Evolutionary conservation across 1,140 invertebrate species (phyloP).

Genomic region (Pseudoatta argentina): DNA sequence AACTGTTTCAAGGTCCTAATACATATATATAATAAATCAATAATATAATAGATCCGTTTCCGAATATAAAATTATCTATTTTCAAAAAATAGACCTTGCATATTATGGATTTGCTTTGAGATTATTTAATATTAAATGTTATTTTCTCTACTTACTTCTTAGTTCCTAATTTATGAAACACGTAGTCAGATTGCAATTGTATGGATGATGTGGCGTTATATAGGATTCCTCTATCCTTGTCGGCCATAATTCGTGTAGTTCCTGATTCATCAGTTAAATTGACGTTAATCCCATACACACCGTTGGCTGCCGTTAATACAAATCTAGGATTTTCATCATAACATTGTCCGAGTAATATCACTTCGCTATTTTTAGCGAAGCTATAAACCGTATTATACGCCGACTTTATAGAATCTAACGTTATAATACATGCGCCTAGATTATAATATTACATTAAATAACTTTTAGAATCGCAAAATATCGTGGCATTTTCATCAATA

Average conservation of each 20-base stretch:
- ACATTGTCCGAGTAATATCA: slow-evolving; percentile 82
- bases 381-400: slow-evolving; percentile 78
- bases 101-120: not conserved
- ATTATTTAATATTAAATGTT: slow-evolving; percentile 7
- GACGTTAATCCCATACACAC: slow-evolving; percentile 75
- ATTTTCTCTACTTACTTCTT: slow-evolving; percentile 79
- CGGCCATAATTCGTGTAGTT: slow-evolving; percentile 78
- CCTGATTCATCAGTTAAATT: slow-evolving; percentile 82
- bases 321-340: slow-evolving; percentile 82
- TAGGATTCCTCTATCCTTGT: slow-evolving; percentile 76
- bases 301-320: slow-evolving; percentile 77
- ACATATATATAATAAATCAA: not conserved
- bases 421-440: slow-evolving; percentile 82
- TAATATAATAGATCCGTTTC: slow-evolving; percentile 4
- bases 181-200: slow-evolving; percentile 76
- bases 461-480: not conserved
- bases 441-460: slow-evolving; percentile 30
- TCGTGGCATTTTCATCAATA: not conserved
- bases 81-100: not conserved
- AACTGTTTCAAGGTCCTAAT: too few relatives aligned
- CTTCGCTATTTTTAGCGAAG: slow-evolving; percentile 75
- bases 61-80: not conserved
- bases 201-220: slow-evolving; percentile 80
- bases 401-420: slow-evolving; percentile 76
- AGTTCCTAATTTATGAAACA: slow-evolving; percentile 78